Evolutionary conservation across 1,140 invertebrate genomes (phyloP).

Genomic region (Eciton burchellii): DNA sequence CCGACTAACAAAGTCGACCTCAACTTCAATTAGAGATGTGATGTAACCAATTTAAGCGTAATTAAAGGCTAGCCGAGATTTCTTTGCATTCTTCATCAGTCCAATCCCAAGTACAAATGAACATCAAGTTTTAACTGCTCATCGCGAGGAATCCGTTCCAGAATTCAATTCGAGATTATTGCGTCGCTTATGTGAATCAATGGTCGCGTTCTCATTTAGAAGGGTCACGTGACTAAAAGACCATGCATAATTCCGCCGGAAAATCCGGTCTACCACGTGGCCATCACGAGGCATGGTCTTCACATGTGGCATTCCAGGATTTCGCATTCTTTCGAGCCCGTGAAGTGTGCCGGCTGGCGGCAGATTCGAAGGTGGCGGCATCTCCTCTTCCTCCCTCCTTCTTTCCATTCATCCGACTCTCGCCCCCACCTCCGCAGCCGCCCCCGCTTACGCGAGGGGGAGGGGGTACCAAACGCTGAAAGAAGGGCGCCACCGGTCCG

Average conservation of each 20-base stretch:
- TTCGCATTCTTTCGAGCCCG: slow-evolving; percentile 44
- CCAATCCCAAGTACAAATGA: not conserved
- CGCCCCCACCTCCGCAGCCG: slow-evolving; percentile 38
- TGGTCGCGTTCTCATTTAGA: not conserved
- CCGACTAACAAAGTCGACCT: not conserved
- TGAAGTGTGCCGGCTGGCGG: slow-evolving; percentile 32
- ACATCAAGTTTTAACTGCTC: not conserved
- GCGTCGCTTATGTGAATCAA: not conserved
- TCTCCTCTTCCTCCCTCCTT: slow-evolving; percentile 37
- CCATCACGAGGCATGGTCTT: slow-evolving; percentile 23
- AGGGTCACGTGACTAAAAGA: slow-evolving; percentile 33
- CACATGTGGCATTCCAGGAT: slow-evolving; percentile 37
- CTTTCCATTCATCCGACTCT: slow-evolving; percentile 67
- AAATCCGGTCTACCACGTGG: slow-evolving; percentile 44
- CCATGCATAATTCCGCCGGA: slow-evolving; percentile 15
- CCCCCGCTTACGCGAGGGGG: slow-evolving; percentile 42
- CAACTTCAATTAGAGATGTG: not conserved
- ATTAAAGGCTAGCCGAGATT: not conserved
- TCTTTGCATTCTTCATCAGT: not conserved
- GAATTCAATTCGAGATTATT: slow-evolving; percentile 1
- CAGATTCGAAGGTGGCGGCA: slow-evolving; percentile 58
- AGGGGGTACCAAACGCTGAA: slow-evolving; percentile 51
- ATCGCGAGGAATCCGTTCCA: not conserved
- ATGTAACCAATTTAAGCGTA: slow-evolving; percentile 1
- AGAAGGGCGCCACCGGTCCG: slow-evolving; percentile 75